phyloP scores from a whole-genome alignment of 2,113 vertebrate genomes.

The Pardalotus punctatus region DNA sequence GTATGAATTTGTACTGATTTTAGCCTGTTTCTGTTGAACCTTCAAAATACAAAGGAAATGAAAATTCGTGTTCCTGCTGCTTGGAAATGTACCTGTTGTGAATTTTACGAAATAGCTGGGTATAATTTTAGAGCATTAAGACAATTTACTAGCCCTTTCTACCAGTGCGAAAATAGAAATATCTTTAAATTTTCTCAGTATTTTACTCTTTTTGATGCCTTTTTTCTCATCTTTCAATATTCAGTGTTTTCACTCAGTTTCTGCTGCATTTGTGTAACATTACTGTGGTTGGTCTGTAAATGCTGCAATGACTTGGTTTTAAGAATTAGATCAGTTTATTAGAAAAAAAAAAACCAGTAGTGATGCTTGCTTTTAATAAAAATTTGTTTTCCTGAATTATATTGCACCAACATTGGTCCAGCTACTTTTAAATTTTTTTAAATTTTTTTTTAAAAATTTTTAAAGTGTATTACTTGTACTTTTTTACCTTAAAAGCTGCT shows the following conservation, averaged over 20 bases:
- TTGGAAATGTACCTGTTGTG: neutral
- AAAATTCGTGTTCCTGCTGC: neutral
- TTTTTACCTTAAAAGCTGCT: neutral
- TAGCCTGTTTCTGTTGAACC: neutral
- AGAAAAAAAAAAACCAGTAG: neutral
- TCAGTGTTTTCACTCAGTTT: neutral
- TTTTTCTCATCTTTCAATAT: neutral
- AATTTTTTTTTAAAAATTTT: neutral
- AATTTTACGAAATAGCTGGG: neutral
- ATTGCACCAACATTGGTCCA: neutral
- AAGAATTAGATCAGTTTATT: neutral
- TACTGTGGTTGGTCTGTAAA: neutral
- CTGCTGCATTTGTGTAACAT: neutral
- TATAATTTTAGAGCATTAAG: neutral
- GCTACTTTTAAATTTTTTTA: neutral
- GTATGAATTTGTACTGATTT: neutral
- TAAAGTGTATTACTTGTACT: accelerated
- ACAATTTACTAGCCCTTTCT: neutral
- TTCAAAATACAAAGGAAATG: slow-evolving; percentile 5
- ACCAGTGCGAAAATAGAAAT: neutral
- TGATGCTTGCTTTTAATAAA: neutral
- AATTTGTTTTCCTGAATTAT: neutral
- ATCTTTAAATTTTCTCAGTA: neutral
- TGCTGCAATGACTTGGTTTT: neutral
- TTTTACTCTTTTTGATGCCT: neutral